Conservation (phyloP, 2,888 invertebrate species). For the Cephus runcator region DNA sequence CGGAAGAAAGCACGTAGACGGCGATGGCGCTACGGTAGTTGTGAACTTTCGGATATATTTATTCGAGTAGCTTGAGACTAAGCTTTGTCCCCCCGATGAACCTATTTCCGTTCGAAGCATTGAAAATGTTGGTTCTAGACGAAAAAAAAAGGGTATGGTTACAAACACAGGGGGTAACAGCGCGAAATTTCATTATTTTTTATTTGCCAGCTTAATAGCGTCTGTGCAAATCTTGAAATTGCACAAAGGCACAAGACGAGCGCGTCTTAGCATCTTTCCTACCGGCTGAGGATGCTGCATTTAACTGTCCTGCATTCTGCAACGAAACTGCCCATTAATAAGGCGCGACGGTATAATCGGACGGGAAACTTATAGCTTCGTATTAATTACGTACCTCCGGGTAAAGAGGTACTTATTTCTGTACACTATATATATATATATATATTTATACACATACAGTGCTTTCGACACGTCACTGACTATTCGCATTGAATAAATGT, state of each 20-base stretch:
- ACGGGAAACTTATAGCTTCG: neutral
- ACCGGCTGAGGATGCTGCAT: neutral
- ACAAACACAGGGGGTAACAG: no score
- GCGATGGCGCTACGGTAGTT: neutral
- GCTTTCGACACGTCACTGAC: neutral
- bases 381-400: neutral
- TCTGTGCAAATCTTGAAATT: neutral
- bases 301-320: neutral
- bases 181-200: neutral
- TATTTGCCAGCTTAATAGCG: neutral
- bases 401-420: neutral
- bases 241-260: neutral
- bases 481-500: neutral
- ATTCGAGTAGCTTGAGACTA: neutral
- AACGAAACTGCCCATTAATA: neutral
- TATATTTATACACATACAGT: neutral
- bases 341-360: neutral
- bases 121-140: neutral
- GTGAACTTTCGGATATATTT: neutral
- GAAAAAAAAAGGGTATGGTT: neutral
- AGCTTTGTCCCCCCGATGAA: neutral
- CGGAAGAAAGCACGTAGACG: constrained; percentile 10
- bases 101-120: neutral
- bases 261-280: neutral
- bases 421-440: neutral